Evolutionary conservation across 2,113 vertebrate species (phyloP), one percentile per base, ranked within the genome.

Genomic region (Oncorhynchus keta): DNA sequence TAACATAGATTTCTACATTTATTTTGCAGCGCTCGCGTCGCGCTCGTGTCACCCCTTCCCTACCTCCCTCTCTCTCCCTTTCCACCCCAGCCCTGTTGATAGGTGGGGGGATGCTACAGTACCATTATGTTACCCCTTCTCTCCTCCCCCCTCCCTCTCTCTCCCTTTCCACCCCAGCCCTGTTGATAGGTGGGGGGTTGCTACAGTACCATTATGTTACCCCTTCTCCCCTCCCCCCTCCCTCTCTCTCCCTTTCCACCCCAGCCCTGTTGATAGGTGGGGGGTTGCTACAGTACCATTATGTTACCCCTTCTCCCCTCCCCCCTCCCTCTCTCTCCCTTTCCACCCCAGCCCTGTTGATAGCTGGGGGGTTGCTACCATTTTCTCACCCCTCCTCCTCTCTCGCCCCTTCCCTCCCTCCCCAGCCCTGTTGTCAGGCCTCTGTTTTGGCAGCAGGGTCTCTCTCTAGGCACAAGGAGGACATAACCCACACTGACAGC

Each of bases 401-500:
- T 35, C 32, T 6, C 32, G 5, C 32, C 48, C 18, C 2, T 51
- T 71, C 62, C 39, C 8, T 39, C 82, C 86, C 81, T 86, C 87
- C 83, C 84, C 88, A 79, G 85, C 84, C 84, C 86, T 88, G 83
- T 84, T 86, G 87, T 85, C 89, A 90, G 89, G 90, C 88, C 88
- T 86, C 90, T 90, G 91, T 90, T 89, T 91, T 87, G 9, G 89
- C 89, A 91, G 88, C 81, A 85, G 78, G 30, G 49, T 84, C 73
- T 83, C 75, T 96, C 96, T 97, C 88, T 87, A 84, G 87, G 95
- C 96, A 94, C 96, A 96, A 96, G 96, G 90, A 96, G 96, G 93
- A 96, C 95, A 95, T 97, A 96, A 98, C 97, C 94, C 95, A 96
- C 95, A 97, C 95, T 95, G 95, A 97, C 96, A 95, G 96, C 95